phyloP scores from a whole-genome alignment of 2,888 invertebrate species.

The Agrotis ipsilon region DNA sequence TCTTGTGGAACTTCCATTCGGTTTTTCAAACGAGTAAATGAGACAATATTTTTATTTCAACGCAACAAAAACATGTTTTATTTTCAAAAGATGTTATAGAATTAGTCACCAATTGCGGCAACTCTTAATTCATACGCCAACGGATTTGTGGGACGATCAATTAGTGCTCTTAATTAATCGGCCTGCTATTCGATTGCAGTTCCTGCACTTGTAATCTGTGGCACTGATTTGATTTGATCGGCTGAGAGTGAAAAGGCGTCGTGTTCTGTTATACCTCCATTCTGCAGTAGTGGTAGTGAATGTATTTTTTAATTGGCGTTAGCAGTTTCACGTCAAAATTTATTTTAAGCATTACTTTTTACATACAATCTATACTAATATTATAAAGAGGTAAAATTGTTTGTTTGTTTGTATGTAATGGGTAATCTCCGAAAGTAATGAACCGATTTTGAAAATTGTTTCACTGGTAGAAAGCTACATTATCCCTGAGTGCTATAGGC shows the following conservation, averaged over 20 bases:
- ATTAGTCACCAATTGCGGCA: neutral
- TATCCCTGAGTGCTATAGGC: no score
- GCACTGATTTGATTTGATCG: slow-evolving; percentile 1
- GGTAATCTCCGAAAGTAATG: no score
- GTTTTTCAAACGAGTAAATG: no score
- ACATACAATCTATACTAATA: no score
- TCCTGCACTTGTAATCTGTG: slow-evolving; percentile 13
- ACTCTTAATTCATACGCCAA: neutral
- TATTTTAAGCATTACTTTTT: no score
- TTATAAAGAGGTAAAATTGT: no score
- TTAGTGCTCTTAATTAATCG: slow-evolving; percentile 20
- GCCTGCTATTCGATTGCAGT: neutral
- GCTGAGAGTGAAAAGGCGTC: neutral
- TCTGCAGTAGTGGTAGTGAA: neutral
- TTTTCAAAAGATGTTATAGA: neutral
- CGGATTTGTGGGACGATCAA: slow-evolving; percentile 27
- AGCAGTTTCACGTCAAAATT: no score
- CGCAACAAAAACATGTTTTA: neutral
- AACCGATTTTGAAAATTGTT: no score
- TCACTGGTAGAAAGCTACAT: no score
- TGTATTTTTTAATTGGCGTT: neutral
- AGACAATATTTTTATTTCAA: no score
- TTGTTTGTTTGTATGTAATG: no score
- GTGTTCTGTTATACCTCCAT: neutral
- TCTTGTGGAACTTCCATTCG: no score